phyloP scores from a whole-genome alignment of 2,797 vertebrate genomes.

The Hirundo rustica region DNA sequence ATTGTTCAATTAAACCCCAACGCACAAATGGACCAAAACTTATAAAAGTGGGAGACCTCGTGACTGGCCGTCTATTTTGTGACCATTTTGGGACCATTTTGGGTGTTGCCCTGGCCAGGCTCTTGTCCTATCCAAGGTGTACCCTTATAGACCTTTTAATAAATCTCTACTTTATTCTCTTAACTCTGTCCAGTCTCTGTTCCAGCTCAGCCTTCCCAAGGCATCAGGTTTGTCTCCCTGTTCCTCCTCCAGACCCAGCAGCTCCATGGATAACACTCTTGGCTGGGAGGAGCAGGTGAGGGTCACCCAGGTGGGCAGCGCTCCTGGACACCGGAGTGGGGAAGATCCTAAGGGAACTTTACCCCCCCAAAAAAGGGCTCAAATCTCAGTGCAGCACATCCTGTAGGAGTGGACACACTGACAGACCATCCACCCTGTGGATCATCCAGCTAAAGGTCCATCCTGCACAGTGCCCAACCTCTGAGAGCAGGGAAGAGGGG shows the following conservation, averaged over 20 bases:
- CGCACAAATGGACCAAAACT: too few species aligned
- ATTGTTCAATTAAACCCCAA: too few species aligned
- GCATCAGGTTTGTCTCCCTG: background rate
- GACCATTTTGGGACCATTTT: too few species aligned
- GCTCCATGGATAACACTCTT: background rate
- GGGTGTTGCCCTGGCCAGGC: too few species aligned
- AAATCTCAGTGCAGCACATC: accelerated
- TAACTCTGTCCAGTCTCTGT: too few species aligned
- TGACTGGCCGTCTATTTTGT: too few species aligned
- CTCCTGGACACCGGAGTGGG: background rate
- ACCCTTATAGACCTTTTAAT: too few species aligned
- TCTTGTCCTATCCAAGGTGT: too few species aligned
- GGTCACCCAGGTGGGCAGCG: background rate
- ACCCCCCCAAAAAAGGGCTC: background rate
- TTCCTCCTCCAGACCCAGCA: background rate
- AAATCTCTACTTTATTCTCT: too few species aligned
- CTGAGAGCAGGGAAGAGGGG: background rate
- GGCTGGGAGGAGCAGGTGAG: background rate
- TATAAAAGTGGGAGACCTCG: too few species aligned
- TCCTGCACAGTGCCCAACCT: background rate
- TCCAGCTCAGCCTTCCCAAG: background rate
- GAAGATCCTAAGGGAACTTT: background rate
- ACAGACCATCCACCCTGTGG: background rate
- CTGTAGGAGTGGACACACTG: background rate
- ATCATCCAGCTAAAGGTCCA: background rate